Evolutionary conservation across 2,888 invertebrate genomes (phyloP), one percentile per base, ranked within the genome.

Genomic region (Plebejus argus): DNA sequence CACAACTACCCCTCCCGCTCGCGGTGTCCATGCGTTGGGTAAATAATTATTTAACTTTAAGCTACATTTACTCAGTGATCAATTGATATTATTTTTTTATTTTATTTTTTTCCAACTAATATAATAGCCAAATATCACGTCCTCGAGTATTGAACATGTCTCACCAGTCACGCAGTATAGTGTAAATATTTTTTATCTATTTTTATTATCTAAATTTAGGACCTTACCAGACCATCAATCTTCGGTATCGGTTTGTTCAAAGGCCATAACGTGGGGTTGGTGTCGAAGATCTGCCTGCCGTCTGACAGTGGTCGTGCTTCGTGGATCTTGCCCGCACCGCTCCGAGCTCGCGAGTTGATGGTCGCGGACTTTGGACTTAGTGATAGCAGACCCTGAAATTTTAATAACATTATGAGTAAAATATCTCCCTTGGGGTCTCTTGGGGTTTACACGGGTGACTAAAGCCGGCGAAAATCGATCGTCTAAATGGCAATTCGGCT

Each of bases 241-340:
- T 97, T 97, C 0, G 95, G 93, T 66, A 96, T 86, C 0, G 97
- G 96, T 84, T 97, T 90, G 80, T 95, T 96, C 49, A 97, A 82
- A 0, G 97, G 97, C 95, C 96, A 97, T 61, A 95, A 81, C 0
- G 91, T 88, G 77, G 95, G 92, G 81, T 96, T 94, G 0, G 96
- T 96, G 76, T 95, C 95, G 83, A 94, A 97, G 45, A 94, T 92
- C 85, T 96, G 96, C 70, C 87, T 90, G 0, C 95, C 96, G 5
- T 93, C 90, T 0, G 96, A 96, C 1, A 96, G 84, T 0, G 94
- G 94, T 28, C 96, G 82, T 1, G 83, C 80, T 12, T 95, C 78
- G 88, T 95, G 85, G 4, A 90, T 71, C 12, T 82, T 84, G 3
- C 79, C 81, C 0, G 82, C 81, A 3, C 95, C 96, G 76, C 95